Percentiles rank a stretch among this genome's conserved stretches.
These are phyloP conservation scores for Formica aserva DNA, from an alignment of 2,888 invertebrate species.

Conservation along the genomic window DNA sequence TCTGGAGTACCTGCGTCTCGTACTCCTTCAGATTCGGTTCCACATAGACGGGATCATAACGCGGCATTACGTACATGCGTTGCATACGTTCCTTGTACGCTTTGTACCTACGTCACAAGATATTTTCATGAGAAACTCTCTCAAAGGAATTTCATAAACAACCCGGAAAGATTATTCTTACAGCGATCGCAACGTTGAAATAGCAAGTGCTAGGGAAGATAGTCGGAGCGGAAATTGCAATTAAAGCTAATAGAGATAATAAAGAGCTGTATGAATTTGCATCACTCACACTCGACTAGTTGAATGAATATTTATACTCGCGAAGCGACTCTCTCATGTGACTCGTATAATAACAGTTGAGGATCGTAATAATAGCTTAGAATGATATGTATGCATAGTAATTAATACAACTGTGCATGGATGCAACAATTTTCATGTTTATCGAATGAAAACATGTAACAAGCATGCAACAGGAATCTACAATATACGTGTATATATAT, in stretches of 20 bases:
- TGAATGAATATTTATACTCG: constrained; percentile 65
- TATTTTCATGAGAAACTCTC: constrained; percentile 4
- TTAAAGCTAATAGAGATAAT: constrained; percentile 75
- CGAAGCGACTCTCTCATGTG: not conserved
- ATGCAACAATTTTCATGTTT: not conserved
- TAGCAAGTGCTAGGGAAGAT: constrained; percentile 46
- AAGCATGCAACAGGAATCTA: not conserved
- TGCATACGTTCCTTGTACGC: constrained; percentile 94
- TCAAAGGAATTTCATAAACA: not conserved
- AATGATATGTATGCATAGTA: not conserved
- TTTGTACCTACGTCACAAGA: constrained; percentile 89
- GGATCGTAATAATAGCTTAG: not conserved
- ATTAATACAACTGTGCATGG: not conserved
- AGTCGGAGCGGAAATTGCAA: constrained; percentile 72
- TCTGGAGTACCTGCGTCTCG: constrained; percentile 97
- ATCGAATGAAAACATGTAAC: not conserved
- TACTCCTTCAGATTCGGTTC: constrained; percentile 96
- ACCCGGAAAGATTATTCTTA: not conserved
- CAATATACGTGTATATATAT: not conserved
- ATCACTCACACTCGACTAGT: constrained; percentile 29
- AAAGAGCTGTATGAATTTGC: constrained; percentile 69
- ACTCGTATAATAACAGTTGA: constrained; percentile 3
- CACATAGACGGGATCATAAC: constrained; percentile 90
- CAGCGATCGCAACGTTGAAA: not conserved
- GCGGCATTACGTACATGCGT: constrained; percentile 91